Base-by-base conservation (phyloP, 2,113 vertebrate species). In the Calonectris borealis region DNA sequence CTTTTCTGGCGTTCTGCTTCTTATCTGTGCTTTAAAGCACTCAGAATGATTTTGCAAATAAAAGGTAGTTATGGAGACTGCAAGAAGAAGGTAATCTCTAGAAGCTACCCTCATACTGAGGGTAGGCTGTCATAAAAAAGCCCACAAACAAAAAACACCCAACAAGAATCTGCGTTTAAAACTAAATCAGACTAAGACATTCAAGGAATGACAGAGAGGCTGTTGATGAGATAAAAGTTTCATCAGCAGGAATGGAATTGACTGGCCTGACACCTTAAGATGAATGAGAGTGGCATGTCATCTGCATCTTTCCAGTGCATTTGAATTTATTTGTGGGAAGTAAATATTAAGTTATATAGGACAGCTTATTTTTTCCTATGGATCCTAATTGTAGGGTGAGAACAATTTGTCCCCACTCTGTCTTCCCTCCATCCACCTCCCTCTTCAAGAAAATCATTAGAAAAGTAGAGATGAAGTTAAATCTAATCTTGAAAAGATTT, bases 311-410 rank as follows among this genome's bases (percentile, higher is more conserved):
- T 73, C 51, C 49, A 55, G 42, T 66, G 46, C 22, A 72, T 91
- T 87, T 93, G 40, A 89, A 91, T 94, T 88, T 79, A 57, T 91
- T 90, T 93, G 70, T 93, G 69, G 90, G 88, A 92, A 96, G 44
- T 14, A 92, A 93, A 87, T 87, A 79, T 92, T 94, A 75, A 69
- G 52, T 94, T 93, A 85, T 29, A 77, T 36, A 90, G 57, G 32
- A 75, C 31, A 89, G 40, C 6, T 9, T 88, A 52, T 89, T 88
- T 88, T 90, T 76, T 55, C 54, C 36, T 34, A 2, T 79, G 61
- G 24, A 66, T 79, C 32, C 16, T 93, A 70, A 72, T 3, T 62
- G 34, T 48, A 89, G 36, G 20, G 6, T 85, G 6, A 85, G 44
- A 85, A 80, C 29, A 89, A 76, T 87, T 93, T 94, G 10, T 65